Evolutionary conservation across 2,888 invertebrate species (phyloP).

Genomic region (Drosophila lutescens): DNA sequence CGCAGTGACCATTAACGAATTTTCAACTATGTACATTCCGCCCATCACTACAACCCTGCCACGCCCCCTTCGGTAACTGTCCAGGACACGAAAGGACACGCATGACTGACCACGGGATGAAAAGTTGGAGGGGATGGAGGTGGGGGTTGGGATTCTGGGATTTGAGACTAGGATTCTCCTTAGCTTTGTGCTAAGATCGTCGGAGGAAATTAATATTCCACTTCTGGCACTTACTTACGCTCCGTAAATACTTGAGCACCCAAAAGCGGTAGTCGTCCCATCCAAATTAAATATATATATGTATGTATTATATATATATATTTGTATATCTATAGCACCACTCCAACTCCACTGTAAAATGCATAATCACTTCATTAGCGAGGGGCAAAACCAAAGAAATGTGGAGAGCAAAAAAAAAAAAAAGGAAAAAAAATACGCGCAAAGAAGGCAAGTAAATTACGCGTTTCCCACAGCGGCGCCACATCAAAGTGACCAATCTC

Average conservation of each 20-base stretch:
- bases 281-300: background rate
- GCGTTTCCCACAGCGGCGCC: constrained; percentile 81
- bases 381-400: constrained; percentile 13
- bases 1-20: constrained; percentile 79
- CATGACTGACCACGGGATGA: constrained; percentile 54
- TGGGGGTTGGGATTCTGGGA: background rate
- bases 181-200: constrained; percentile 51
- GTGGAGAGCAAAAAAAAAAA: constrained; percentile 5
- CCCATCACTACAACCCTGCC: constrained; percentile 17
- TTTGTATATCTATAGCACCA: constrained; percentile 9
- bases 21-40: constrained; percentile 74
- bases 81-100: constrained; percentile 56
- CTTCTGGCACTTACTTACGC: constrained; percentile 80
- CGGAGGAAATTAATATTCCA: constrained; percentile 77
- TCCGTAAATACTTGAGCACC: constrained; percentile 69
- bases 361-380: constrained; percentile 76
- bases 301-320: constrained; percentile 2
- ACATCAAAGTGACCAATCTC: constrained; percentile 82
- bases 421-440: constrained; percentile 4
- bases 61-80: constrained; percentile 37
- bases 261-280: background rate
- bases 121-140: background rate
- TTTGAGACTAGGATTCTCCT: constrained; percentile 1
- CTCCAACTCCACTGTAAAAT: constrained; percentile 12
- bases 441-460: constrained; percentile 73